Percentiles rank a stretch among this genome's conserved stretches.
Conservation (phyloP, 2,888 invertebrate species). For the Drosophila anomelani region DNA sequence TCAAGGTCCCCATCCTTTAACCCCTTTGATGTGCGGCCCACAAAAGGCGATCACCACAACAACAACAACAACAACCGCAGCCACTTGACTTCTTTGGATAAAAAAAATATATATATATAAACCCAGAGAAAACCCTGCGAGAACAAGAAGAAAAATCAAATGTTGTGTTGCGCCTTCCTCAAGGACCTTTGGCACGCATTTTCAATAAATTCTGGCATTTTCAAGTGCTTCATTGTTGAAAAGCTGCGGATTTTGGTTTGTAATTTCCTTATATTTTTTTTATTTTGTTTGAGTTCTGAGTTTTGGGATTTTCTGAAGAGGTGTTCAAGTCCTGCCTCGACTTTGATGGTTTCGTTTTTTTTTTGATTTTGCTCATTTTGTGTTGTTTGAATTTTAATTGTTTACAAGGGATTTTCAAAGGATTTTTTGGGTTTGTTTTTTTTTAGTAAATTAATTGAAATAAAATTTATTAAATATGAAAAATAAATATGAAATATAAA, state of each 20-base stretch:
- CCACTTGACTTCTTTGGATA: constrained; percentile 25
- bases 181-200: constrained; percentile 60
- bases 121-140: constrained; percentile 6
- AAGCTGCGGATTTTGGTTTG: constrained; percentile 2
- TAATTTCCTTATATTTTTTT: not conserved
- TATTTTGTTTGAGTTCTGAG: not conserved
- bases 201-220: constrained; percentile 56
- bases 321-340: not conserved
- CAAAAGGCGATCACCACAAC: constrained; percentile 64
- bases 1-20: constrained; percentile 1
- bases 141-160: constrained; percentile 41
- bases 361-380: constrained; percentile 4
- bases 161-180: constrained; percentile 1
- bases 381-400: constrained; percentile 5
- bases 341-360: constrained; percentile 5
- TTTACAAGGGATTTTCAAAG: not conserved
- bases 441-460: not conserved
- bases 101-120: not conserved
- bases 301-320: constrained; percentile 7
- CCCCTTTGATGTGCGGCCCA: constrained; percentile 57
- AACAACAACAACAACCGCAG: not conserved
- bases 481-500: not conserved
- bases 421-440: not conserved
- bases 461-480: not conserved
- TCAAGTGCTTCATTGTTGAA: constrained; percentile 24